phyloP scores from a whole-genome alignment of 2,113 vertebrate species.

The Glaucomys volans region DNA sequence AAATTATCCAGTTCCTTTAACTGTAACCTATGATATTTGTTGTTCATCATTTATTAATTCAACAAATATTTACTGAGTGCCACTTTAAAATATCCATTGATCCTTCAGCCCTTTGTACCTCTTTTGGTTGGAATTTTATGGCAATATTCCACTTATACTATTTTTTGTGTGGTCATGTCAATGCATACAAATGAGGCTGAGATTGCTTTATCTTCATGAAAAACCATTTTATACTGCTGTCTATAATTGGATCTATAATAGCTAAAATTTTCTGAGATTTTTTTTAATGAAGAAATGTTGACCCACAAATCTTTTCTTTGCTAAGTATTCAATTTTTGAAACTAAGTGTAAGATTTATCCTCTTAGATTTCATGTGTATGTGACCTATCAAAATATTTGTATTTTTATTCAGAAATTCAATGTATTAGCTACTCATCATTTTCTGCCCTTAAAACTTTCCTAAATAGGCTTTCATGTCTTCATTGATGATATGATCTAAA shows the following conservation, averaged over 20 bases:
- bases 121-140: background rate
- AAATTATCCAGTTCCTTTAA: background rate
- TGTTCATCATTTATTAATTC: background rate
- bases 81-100: background rate
- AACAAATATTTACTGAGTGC: background rate
- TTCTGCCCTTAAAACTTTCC: background rate
- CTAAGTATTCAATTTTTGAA: slow-evolving; percentile 1
- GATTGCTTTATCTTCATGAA: background rate
- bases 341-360: background rate
- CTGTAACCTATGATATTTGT: too few relatives aligned
- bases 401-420: background rate
- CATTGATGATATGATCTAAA: background rate
- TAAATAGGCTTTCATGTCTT: background rate
- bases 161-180: background rate
- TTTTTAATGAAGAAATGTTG: background rate
- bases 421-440: background rate
- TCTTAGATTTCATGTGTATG: background rate
- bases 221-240: background rate
- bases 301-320: background rate
- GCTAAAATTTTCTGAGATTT: background rate
- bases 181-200: slow-evolving; percentile 16
- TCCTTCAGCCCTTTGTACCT: background rate
- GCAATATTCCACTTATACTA: background rate
- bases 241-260: background rate
- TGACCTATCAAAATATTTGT: background rate